Conservation (phyloP, 2,888 invertebrate genomes). For the Psylliodes chrysocephalus region DNA sequence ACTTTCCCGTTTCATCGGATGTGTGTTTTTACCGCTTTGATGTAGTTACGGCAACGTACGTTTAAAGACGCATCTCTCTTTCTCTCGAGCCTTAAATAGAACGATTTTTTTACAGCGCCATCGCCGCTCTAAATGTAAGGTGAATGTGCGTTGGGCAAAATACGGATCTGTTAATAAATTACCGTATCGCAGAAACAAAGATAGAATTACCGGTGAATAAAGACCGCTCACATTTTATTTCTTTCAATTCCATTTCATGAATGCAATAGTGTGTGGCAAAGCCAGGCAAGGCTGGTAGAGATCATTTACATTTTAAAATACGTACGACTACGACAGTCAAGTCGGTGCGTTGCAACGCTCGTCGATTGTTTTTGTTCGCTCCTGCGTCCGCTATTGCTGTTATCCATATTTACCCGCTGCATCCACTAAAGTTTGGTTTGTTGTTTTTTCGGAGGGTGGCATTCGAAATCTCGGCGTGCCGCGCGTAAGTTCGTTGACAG, state of each 20-base stretch:
- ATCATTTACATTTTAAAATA: conserved; percentile 25
- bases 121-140: too few relatives aligned
- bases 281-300: conserved; percentile 11
- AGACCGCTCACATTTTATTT: neutral
- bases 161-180: conserved; percentile 5
- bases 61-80: too few relatives aligned
- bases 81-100: too few relatives aligned
- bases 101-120: too few relatives aligned
- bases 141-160: too few relatives aligned
- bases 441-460: conserved; percentile 3
- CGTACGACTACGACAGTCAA: too few relatives aligned
- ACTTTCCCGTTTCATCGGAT: too few relatives aligned
- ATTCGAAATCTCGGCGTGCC: neutral
- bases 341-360: conserved; percentile 4
- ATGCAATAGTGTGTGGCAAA: conserved; percentile 10
- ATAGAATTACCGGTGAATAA: neutral
- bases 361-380: conserved; percentile 1
- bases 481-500: conserved; percentile 2
- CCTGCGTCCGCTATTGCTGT: neutral
- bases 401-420: conserved; percentile 17
- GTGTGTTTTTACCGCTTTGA: too few relatives aligned
- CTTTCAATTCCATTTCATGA: conserved; percentile 17
- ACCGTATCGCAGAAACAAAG: conserved; percentile 1
- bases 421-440: neutral
- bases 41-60: too few relatives aligned